phyloP scores from a whole-genome alignment of 2,797 vertebrate species.

The Salarias fasciatus region DNA sequence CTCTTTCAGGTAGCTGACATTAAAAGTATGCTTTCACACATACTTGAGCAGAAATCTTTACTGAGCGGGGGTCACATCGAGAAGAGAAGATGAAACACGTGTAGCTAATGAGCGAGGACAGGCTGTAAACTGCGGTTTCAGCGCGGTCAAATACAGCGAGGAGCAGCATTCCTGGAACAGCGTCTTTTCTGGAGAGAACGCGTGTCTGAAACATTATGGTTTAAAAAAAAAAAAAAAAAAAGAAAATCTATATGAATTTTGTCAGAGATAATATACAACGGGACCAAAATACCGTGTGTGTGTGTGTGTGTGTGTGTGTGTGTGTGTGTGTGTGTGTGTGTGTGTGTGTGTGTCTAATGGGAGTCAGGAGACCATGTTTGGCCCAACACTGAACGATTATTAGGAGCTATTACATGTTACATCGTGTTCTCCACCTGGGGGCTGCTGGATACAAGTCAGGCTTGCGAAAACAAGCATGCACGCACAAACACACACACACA shows the following conservation, averaged over 20 bases:
- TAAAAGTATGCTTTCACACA: conserved; percentile 30
- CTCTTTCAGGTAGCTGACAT: conserved; percentile 49
- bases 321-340: conserved; percentile 7
- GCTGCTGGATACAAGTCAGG: conserved; percentile 34
- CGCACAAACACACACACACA: conserved; percentile 14
- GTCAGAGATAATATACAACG: conserved; percentile 10
- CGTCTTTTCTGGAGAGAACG: conserved; percentile 4
- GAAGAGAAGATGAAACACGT: conserved; percentile 27
- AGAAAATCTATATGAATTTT: conserved; percentile 6
- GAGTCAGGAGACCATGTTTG: conserved; percentile 60
- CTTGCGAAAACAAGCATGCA: conserved; percentile 28
- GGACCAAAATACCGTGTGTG: conserved; percentile 20
- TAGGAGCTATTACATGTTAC: conserved; percentile 48
- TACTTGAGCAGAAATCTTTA: conserved; percentile 6
- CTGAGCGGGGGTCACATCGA: conserved; percentile 28
- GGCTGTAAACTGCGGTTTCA: conserved; percentile 12
- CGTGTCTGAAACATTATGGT: not conserved
- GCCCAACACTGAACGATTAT: conserved; percentile 50
- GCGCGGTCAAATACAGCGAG: too few relatives aligned
- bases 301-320: conserved; percentile 39
- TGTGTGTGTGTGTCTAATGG: conserved; percentile 53
- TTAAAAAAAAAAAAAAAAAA: not conserved
- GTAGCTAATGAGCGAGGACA: conserved; percentile 32
- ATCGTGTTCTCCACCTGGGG: conserved; percentile 55
- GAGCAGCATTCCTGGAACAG: not conserved